These are phyloP conservation scores for Limnephilus marmoratus DNA, from an alignment of 2,888 invertebrate genomes.

Conservation along the genomic window DNA sequence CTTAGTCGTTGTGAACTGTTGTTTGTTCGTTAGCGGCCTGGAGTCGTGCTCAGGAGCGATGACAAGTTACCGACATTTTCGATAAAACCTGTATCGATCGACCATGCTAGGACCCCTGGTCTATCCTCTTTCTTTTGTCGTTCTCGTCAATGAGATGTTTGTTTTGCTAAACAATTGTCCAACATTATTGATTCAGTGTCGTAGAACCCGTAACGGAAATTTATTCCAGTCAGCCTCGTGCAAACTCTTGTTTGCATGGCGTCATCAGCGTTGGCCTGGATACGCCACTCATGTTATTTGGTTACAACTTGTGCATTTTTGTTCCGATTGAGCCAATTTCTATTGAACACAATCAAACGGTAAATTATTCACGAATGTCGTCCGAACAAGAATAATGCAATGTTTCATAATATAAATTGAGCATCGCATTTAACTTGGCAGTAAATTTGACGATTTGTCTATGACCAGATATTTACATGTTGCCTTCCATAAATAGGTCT, in stretches of 20 bases:
- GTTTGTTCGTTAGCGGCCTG: no score
- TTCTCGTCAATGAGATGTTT: not conserved
- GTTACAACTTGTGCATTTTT: not conserved
- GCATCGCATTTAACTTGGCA: not conserved
- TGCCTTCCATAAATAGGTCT: not conserved
- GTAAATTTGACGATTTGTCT: not conserved
- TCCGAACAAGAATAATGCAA: not conserved
- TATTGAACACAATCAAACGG: not conserved
- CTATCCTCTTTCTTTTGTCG: not conserved
- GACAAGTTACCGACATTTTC: no score
- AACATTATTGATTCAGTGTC: not conserved
- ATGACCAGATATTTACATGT: not conserved
- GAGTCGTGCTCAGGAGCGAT: no score
- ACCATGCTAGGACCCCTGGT: no score
- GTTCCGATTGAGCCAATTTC: not conserved
- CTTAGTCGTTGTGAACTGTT: no score
- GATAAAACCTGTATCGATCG: no score
- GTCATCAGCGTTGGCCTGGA: not conserved
- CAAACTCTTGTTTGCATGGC: not conserved
- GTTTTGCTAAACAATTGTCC: slow-evolving; percentile 2
- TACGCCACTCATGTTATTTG: slow-evolving; percentile 22
- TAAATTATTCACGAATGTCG: slow-evolving; percentile 4
- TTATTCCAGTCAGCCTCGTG: slow-evolving; percentile 26
- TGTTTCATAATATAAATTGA: not conserved
- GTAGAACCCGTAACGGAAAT: not conserved